Evolutionary conservation across 2,797 vertebrate genomes (phyloP).

Genomic region (Malurus leucopterus): DNA sequence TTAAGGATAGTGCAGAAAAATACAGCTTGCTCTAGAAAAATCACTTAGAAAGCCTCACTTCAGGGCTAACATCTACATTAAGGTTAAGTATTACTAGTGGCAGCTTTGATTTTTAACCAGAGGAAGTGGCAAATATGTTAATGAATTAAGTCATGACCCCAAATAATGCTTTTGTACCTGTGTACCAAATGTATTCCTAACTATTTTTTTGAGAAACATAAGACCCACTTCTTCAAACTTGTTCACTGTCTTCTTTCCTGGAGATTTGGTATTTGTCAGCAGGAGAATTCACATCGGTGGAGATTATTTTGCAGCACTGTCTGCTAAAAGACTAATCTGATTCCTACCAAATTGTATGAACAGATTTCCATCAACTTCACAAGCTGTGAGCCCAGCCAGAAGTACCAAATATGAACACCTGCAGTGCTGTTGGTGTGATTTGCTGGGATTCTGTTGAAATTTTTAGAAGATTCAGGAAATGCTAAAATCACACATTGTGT

Average conservation of each 20-base stretch:
- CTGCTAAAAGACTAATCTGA: neutral
- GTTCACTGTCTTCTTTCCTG: neutral
- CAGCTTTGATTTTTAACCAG: neutral
- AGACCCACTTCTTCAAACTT: neutral
- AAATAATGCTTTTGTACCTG: accelerated
- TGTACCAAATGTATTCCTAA: neutral
- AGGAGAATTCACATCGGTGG: neutral
- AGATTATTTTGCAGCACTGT: neutral
- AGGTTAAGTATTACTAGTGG: neutral
- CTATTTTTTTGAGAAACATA: neutral
- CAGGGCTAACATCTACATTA: neutral
- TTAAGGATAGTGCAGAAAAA: neutral
- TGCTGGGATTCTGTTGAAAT: neutral
- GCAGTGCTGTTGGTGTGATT: neutral
- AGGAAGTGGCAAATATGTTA: neutral
- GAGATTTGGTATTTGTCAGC: neutral
- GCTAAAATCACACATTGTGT: neutral
- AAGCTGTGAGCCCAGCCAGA: neutral
- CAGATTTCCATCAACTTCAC: neutral
- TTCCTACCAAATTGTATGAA: neutral
- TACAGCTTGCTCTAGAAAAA: neutral
- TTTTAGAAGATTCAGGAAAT: neutral
- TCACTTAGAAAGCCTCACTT: neutral
- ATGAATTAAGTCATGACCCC: neutral
- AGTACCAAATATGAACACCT: neutral